Conservation (phyloP, 1,140 invertebrate genomes). For the Mesaphorura yosii region DNA sequence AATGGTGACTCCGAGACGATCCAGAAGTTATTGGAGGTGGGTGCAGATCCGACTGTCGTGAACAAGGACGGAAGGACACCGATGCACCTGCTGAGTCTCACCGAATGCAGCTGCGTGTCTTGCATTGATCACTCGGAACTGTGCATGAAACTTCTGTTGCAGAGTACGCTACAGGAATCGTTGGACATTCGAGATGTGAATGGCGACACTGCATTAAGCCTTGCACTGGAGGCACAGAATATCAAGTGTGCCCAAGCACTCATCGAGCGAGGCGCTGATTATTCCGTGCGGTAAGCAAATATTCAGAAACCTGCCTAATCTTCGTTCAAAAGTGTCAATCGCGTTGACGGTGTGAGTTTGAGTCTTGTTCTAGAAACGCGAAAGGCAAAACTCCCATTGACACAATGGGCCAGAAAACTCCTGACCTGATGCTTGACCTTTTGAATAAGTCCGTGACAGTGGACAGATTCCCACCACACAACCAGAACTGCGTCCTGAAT, state of each 20-base stretch:
- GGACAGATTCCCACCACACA: conserved; percentile 19
- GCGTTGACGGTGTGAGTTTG: too few relatives aligned
- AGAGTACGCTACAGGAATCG: background rate
- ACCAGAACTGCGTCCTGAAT: conserved; percentile 25
- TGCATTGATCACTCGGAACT: conserved; percentile 19
- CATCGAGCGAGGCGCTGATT: conserved; percentile 13
- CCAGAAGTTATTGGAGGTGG: background rate
- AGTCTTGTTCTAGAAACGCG: conserved; percentile 14
- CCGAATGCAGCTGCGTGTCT: conserved; percentile 23
- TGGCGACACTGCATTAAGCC: conserved; percentile 23
- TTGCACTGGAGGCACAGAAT: conserved; percentile 13
- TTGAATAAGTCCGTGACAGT: conserved; percentile 21
- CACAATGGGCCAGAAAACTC: conserved; percentile 15
- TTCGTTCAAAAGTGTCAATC: too few relatives aligned
- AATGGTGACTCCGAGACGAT: background rate
- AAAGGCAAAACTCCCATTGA: conserved; percentile 12
- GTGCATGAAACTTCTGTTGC: conserved; percentile 19
- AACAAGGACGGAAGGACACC: conserved; percentile 19
- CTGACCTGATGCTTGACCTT: conserved; percentile 15
- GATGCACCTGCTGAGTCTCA: conserved; percentile 14
- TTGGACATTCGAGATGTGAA: conserved; percentile 17
- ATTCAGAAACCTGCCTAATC: too few relatives aligned
- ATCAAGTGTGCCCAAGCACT: conserved; percentile 11
- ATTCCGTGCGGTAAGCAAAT: conserved; percentile 14
- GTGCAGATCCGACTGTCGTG: conserved; percentile 18